A percentile compares a stretch with the other conserved stretches of the same genome.
Conservation (phyloP, 53 echinoderm and acorn worm genomes). For the Hippasteria phrygiana region DNA sequence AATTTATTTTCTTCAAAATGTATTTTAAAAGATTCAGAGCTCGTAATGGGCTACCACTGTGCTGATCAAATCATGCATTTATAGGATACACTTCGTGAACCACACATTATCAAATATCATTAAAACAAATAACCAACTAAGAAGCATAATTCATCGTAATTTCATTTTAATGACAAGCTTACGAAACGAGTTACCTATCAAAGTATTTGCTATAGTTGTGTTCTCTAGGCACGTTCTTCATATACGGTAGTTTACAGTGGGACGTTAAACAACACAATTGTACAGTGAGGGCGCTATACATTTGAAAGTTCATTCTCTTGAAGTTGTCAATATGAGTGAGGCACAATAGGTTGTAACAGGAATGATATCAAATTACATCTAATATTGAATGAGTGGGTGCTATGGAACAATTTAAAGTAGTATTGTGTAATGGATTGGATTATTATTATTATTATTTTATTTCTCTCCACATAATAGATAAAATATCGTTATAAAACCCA, state of each 20-base stretch:
- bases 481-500: too few species aligned
- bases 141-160: slow-evolving; percentile 9
- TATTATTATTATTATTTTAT: too few species aligned
- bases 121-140: background rate
- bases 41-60: background rate
- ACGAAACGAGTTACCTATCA: slow-evolving; percentile 31
- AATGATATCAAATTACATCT: background rate
- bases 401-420: too few species aligned
- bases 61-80: background rate
- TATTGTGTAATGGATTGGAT: too few species aligned
- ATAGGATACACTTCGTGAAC: slow-evolving; percentile 24
- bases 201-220: slow-evolving; percentile 57
- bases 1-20: slow-evolving; percentile 15
- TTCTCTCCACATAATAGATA: too few species aligned
- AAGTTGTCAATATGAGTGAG: background rate
- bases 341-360: slow-evolving; percentile 25
- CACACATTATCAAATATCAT: slow-evolving; percentile 13
- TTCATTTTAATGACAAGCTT: slow-evolving; percentile 34
- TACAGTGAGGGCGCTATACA: background rate
- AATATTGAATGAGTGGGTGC: too few species aligned
- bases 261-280: background rate
- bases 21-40: slow-evolving; percentile 6
- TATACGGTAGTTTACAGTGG: too few species aligned
- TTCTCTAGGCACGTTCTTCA: slow-evolving; percentile 34
- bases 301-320: background rate